These are phyloP conservation scores for Anthophora plumipes DNA, from an alignment of 2,888 invertebrate genomes.

Conservation along the genomic window DNA sequence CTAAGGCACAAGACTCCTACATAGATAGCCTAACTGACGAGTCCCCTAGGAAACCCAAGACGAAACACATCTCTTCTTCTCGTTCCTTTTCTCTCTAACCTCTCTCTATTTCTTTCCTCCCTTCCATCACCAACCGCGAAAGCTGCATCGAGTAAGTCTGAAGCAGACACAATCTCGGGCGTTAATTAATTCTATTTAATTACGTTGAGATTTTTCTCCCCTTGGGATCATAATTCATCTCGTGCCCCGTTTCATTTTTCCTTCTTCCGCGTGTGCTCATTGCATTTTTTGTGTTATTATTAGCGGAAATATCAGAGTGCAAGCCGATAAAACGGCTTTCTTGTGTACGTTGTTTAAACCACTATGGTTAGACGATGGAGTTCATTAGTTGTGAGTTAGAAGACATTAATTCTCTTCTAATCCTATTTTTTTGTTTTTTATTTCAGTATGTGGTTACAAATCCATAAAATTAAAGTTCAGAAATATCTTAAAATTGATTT, in stretches of 20 bases:
- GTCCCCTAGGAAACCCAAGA: too few relatives aligned
- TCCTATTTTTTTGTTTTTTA: neutral
- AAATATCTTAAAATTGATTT: too few relatives aligned
- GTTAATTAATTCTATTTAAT: conserved; percentile 25
- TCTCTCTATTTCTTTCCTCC: too few relatives aligned
- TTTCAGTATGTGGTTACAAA: too few relatives aligned
- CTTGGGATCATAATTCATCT: conserved; percentile 2
- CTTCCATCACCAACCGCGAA: neutral
- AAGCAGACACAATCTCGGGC: neutral
- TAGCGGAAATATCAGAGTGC: neutral
- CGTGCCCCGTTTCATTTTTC: neutral
- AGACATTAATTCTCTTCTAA: too few relatives aligned
- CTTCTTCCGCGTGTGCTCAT: neutral
- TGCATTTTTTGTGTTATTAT: neutral
- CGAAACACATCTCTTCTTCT: too few relatives aligned
- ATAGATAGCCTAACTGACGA: too few relatives aligned
- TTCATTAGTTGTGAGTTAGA: too few relatives aligned
- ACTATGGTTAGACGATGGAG: too few relatives aligned
- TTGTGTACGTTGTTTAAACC: too few relatives aligned
- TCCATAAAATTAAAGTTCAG: too few relatives aligned
- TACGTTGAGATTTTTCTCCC: conserved; percentile 1
- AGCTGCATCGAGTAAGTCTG: neutral
- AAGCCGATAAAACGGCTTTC: neutral
- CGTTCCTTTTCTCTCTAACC: neutral
- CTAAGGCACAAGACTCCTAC: too few relatives aligned